Evolutionary conservation across 2,888 invertebrate species (phyloP).

Genomic region (Eretmocerus hayati): DNA sequence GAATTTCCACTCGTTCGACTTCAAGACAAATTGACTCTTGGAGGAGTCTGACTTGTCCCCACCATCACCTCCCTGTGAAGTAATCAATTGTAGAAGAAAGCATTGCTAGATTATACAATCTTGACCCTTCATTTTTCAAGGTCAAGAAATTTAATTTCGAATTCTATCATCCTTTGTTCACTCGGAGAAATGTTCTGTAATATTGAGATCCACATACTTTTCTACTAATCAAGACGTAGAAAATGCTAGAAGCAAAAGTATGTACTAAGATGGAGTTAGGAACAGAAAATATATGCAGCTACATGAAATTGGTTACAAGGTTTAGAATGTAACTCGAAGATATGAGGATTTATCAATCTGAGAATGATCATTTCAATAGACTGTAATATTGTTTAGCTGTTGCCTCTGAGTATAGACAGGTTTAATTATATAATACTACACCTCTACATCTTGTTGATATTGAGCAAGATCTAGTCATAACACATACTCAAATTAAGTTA

Average conservation of each 20-base stretch:
- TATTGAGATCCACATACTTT: too few species aligned
- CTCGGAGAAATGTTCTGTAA: neutral
- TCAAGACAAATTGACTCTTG: slow-evolving; percentile 50
- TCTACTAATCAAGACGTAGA: too few species aligned
- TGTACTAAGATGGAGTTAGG: too few species aligned
- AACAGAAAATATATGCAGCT: too few species aligned
- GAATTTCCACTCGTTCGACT: slow-evolving; percentile 62
- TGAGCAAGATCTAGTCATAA: slow-evolving; percentile 18
- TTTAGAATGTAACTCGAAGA: too few species aligned
- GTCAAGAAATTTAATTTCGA: too few species aligned
- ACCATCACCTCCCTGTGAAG: slow-evolving; percentile 49
- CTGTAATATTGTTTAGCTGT: slow-evolving; percentile 5
- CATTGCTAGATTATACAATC: neutral
- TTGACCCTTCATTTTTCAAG: neutral
- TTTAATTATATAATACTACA: slow-evolving; percentile 15
- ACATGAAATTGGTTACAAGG: too few species aligned
- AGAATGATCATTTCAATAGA: slow-evolving; percentile 8
- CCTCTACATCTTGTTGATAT: slow-evolving; percentile 10
- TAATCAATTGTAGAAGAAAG: slow-evolving; percentile 32
- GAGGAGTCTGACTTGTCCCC: slow-evolving; percentile 50
- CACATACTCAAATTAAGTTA: slow-evolving; percentile 13
- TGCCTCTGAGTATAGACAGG: slow-evolving; percentile 6
- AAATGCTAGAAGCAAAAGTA: too few species aligned
- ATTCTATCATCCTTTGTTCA: neutral
- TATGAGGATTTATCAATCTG: too few species aligned